phyloP scores from a whole-genome alignment of 1,140 invertebrate species.

The Neotoxoptera formosana region DNA sequence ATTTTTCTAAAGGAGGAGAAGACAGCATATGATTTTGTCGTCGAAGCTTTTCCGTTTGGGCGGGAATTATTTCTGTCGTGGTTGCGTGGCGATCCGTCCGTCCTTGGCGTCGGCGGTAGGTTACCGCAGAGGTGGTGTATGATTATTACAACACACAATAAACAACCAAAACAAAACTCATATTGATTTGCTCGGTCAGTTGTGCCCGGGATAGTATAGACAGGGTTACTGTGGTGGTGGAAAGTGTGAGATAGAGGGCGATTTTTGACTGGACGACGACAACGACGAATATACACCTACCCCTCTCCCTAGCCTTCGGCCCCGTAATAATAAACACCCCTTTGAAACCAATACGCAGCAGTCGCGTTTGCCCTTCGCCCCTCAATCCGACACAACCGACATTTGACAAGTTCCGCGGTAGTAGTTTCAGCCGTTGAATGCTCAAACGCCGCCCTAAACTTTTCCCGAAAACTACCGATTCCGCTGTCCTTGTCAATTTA shows the following conservation, averaged over 20 bases:
- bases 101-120: not conserved
- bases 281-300: not conserved
- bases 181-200: conserved; percentile 50
- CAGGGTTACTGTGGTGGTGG: not conserved
- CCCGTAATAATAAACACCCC: conserved; percentile 2
- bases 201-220: not conserved
- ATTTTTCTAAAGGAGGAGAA: not conserved
- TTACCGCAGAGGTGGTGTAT: not conserved
- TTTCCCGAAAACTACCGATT: not conserved
- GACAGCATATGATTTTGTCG: not conserved
- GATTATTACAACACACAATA: not conserved
- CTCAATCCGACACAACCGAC: not conserved
- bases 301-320: not conserved
- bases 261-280: not conserved
- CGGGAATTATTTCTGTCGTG: not conserved
- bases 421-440: not conserved
- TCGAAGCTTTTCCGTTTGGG: not conserved
- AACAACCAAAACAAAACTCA: conserved; percentile 24
- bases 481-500: not conserved
- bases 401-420: not conserved
- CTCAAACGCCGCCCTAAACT: not conserved
- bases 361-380: not conserved
- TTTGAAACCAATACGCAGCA: not conserved
- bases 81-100: not conserved
- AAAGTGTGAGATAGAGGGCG: not conserved